A percentile compares a stretch with the other conserved stretches of the same genome.
Conservation (phyloP, 1,140 invertebrate species). For the Neoseiulus cucumeris region DNA sequence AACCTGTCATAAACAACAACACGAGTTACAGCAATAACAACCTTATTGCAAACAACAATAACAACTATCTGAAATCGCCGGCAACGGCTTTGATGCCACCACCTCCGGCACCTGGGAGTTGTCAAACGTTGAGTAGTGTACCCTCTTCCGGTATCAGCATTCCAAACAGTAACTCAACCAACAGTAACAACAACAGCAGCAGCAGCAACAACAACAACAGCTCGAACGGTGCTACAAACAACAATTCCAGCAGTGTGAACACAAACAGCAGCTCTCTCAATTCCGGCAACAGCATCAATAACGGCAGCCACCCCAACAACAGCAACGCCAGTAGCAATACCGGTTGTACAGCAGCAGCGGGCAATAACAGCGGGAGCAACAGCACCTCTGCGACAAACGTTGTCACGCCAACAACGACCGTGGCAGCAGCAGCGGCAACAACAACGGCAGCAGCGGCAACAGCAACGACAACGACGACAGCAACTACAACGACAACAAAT, state of each 20-base stretch:
- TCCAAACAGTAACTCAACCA: no score
- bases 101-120: not conserved
- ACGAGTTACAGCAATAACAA: slow-evolving; percentile 1
- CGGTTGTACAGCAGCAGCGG: no score
- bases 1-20: not conserved
- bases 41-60: not conserved
- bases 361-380: not conserved
- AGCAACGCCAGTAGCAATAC: no score
- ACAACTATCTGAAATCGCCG: not conserved
- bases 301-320: no score
- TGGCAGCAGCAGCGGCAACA: not conserved
- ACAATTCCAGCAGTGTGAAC: no score
- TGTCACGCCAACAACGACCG: not conserved
- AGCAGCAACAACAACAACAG: no score
- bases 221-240: no score
- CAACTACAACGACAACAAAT: not conserved
- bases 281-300: no score
- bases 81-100: not conserved
- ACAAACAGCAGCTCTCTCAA: no score
- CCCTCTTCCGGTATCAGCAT: no score
- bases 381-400: not conserved
- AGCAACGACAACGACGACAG: not conserved
- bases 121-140: not conserved
- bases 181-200: no score
- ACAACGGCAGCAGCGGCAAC: not conserved